Percentiles rank a stretch among this genome's conserved stretches.
Evolutionary conservation across 2,113 vertebrate genomes (phyloP).

Genomic region (Porphyrio hochstetteri): DNA sequence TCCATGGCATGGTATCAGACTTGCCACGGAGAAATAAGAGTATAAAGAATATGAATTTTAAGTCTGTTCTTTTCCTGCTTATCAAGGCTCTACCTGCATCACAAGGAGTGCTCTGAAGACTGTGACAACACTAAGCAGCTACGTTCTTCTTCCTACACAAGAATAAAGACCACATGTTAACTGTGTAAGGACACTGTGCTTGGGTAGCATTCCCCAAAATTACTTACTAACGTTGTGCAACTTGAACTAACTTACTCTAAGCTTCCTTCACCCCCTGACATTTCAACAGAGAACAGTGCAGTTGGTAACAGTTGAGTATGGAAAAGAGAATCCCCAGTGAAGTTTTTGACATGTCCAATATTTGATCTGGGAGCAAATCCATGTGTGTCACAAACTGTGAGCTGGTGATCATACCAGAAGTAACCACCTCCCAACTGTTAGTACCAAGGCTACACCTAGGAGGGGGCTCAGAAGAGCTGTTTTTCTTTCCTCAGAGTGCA

Average conservation of each 20-base stretch:
- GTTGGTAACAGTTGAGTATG: not conserved
- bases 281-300: not conserved
- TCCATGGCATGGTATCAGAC: not conserved
- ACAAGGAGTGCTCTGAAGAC: not conserved
- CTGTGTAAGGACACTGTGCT: not conserved
- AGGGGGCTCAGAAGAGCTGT: not conserved
- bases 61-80: not conserved
- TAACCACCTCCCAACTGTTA: not conserved
- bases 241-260: not conserved
- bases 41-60: not conserved
- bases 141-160: slow-evolving; percentile 2
- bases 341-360: not conserved
- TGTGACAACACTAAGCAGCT: not conserved
- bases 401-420: not conserved
- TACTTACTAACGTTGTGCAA: not conserved
- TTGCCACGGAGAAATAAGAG: not conserved
- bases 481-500: not conserved
- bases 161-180: not conserved
- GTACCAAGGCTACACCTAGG: not conserved
- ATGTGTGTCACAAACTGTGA: not conserved
- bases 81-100: not conserved
- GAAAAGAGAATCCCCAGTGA: not conserved
- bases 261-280: not conserved
- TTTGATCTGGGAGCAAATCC: not conserved
- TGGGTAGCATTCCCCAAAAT: not conserved